Percentiles rank a stretch among this genome's conserved stretches.
These are phyloP conservation scores for Xanthia togata DNA, from an alignment of 2,888 invertebrate species.

Conservation along the genomic window DNA sequence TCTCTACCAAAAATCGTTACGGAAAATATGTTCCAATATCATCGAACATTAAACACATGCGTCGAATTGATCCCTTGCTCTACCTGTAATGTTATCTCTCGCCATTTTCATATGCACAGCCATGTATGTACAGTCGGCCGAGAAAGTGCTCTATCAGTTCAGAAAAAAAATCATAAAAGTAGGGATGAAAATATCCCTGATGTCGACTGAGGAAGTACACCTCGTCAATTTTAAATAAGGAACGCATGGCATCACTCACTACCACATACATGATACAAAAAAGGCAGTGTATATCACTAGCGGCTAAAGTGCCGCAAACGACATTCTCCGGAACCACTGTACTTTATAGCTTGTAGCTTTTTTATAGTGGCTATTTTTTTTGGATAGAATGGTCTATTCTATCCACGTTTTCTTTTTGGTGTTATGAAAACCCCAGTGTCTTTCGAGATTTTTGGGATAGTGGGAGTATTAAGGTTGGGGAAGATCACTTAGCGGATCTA, in stretches of 20 bases:
- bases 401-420: too few species aligned
- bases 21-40: conserved; percentile 39
- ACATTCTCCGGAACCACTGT: too few species aligned
- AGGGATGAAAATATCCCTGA: background rate
- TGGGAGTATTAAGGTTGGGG: too few species aligned
- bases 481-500: too few species aligned
- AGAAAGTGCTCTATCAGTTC: background rate
- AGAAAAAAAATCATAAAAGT: background rate
- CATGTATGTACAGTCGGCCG: conserved; percentile 36
- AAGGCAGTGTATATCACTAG: too few species aligned
- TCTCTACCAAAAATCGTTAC: conserved; percentile 17
- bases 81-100: conserved; percentile 60
- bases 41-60: conserved; percentile 40
- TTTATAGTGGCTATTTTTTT: too few species aligned
- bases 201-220: background rate
- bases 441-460: too few species aligned
- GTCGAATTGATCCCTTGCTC: conserved; percentile 40
- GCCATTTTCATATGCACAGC: conserved; percentile 50
- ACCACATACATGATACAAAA: background rate
- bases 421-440: too few species aligned
- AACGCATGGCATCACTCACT: background rate
- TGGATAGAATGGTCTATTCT: too few species aligned
- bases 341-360: too few species aligned
- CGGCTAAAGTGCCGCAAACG: too few species aligned
- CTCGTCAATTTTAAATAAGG: background rate